Conservation (phyloP, 2,113 vertebrate species). For the Typhlomys cinereus region DNA sequence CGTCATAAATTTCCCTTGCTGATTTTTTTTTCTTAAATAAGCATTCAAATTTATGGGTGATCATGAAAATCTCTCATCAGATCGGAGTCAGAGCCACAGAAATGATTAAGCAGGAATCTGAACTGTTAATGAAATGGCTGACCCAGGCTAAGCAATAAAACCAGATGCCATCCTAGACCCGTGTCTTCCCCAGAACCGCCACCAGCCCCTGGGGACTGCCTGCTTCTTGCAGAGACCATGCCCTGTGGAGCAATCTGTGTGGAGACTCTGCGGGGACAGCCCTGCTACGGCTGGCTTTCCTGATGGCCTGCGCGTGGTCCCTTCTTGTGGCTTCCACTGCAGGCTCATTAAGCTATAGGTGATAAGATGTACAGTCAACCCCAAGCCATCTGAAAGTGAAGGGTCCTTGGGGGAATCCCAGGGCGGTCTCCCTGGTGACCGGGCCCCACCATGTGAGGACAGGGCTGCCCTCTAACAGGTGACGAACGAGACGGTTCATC, state of each 20-base stretch:
- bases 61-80: constrained; percentile 53
- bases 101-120: constrained; percentile 31
- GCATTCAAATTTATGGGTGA: constrained; percentile 55
- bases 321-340: neutral
- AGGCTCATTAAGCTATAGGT: neutral
- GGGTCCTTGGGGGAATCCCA: neutral
- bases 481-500: no score
- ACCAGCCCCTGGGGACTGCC: no score
- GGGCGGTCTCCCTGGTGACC: neutral
- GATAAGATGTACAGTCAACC: neutral
- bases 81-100: constrained; percentile 23
- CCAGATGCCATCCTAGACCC: fast-evolving
- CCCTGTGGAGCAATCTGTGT: neutral
- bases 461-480: neutral
- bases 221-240: neutral
- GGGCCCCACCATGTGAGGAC: neutral
- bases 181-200: neutral
- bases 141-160: neutral
- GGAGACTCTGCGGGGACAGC: neutral
- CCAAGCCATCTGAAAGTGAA: neutral
- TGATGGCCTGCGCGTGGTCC: no score
- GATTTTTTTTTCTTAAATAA: constrained; percentile 47
- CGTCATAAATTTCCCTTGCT: neutral
- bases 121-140: constrained; percentile 37
- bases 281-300: no score